phyloP scores from a whole-genome alignment of 2,888 invertebrate species.

The Drosophila maculinotata region DNA sequence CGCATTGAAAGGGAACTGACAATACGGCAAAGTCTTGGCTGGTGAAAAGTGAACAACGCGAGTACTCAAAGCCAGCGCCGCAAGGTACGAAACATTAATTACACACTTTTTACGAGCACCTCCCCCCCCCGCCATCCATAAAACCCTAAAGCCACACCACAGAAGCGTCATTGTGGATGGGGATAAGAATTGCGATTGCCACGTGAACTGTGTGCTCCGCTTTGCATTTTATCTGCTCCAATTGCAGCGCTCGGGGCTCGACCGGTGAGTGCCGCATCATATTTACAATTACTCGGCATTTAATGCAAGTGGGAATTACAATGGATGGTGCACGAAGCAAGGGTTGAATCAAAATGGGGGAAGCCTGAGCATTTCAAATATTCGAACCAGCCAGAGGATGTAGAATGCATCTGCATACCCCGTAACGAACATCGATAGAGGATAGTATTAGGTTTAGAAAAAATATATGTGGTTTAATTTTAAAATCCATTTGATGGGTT shows the following conservation, averaged over 20 bases:
- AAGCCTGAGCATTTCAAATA: constrained; percentile 45
- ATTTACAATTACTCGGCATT: constrained; percentile 75
- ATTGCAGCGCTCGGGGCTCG: constrained; percentile 58
- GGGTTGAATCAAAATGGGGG: constrained; percentile 8
- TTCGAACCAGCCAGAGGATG: constrained; percentile 56
- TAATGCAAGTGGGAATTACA: constrained; percentile 78
- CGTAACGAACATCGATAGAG: not conserved
- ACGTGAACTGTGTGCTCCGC: constrained; percentile 53
- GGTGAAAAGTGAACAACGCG: constrained; percentile 34
- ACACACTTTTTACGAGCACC: constrained; percentile 45
- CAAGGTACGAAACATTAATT: constrained; percentile 65
- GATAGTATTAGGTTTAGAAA: not conserved
- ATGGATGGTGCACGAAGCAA: constrained; percentile 41
- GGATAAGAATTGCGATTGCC: constrained; percentile 43
- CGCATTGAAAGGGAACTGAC: constrained; percentile 50
- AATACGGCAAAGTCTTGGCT: constrained; percentile 31
- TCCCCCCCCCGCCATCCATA: no score
- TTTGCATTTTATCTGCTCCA: constrained; percentile 76
- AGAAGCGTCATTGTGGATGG: no score
- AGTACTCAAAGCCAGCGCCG: constrained; percentile 25
- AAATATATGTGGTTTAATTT: not conserved
- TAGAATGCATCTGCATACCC: constrained; percentile 36
- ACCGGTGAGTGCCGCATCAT: constrained; percentile 51
- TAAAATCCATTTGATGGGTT: not conserved
- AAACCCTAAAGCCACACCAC: not conserved